phyloP scores from a whole-genome alignment of 2,888 invertebrate species.

The Galerucella calmariensis region DNA sequence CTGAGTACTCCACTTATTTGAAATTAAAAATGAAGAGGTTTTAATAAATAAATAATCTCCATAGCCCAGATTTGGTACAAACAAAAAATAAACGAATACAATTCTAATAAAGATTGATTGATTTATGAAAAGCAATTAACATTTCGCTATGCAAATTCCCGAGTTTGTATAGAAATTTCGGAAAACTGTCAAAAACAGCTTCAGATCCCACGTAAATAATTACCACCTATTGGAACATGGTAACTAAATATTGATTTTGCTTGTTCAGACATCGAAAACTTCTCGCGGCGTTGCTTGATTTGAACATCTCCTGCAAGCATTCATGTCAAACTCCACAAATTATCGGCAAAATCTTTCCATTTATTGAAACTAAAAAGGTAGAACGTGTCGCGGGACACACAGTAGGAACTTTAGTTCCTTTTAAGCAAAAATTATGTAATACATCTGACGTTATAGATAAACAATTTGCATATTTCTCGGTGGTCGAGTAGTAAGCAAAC shows the following conservation, averaged over 20 bases:
- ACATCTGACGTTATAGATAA: no score
- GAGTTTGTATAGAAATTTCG: slow-evolving; percentile 49
- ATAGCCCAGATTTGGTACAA: no score
- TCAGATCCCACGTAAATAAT: slow-evolving; percentile 52
- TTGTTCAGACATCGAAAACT: slow-evolving; percentile 45
- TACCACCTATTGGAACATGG: slow-evolving; percentile 54
- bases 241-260: slow-evolving; percentile 55
- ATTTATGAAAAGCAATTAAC: slow-evolving; percentile 43
- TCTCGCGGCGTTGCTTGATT: slow-evolving; percentile 27
- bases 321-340: background rate
- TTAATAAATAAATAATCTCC: no score
- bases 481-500: no score
- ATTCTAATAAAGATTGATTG: slow-evolving; percentile 39
- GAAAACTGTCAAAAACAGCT: slow-evolving; percentile 53
- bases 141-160: slow-evolving; percentile 37
- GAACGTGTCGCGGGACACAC: no score
- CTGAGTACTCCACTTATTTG: no score
- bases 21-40: no score
- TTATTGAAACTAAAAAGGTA: background rate
- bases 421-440: no score
- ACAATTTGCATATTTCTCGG: no score
- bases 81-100: background rate
- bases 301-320: background rate
- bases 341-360: background rate
- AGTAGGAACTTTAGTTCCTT: no score